Evolutionary conservation across 2,113 vertebrate genomes (phyloP), one percentile per base, ranked within the genome.

Genomic region (Oryzias curvinotus): DNA sequence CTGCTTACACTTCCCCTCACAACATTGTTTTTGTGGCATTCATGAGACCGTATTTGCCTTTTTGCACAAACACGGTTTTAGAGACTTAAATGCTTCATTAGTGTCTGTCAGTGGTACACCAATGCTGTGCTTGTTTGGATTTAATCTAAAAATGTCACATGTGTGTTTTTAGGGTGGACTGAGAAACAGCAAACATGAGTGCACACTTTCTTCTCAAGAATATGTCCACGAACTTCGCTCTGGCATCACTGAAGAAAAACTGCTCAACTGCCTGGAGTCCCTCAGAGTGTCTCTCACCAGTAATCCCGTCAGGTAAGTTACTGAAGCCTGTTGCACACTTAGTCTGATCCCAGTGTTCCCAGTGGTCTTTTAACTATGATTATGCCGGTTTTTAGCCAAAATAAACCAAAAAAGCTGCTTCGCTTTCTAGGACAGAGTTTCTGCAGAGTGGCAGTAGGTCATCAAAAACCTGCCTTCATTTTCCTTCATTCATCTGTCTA

Each of bases 141-240:
- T 10, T 36, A 3, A 36, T 36, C 36, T 36, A 36, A 36, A 36
- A 12, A 36, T 36, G 36, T 36, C 36, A 15, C 1, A 23, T 84
- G 3, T 68, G 64, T 68, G 52, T 53, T 81, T 80, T 19, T 88
- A 98, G 96, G 97, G 96, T 74, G 97, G 97, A 49, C 91, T 98
- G 4, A 96, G 95, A 86, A 98, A 97, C 91, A 98, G 94, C 92
- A 98, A 97, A 78, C 96, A 99, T 5, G 97, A 99, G 75, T 94
- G 92, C 61, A 98, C 96, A 0, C 87, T 98, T 54, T 98, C 97
- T 50, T 99, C 97, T 0, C 97, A 99, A 85, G 97, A 98, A 75
- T 98, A 98, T 25, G 95, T 99, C 78, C 97, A 99, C 54, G 97
- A 98, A 77, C 86, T 99, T 68, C 91, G 95, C 23, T 98, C 97